These are phyloP conservation scores for Potamarius usumacintae DNA, from an alignment of 2,113 vertebrate species.

Conservation along the genomic window DNA sequence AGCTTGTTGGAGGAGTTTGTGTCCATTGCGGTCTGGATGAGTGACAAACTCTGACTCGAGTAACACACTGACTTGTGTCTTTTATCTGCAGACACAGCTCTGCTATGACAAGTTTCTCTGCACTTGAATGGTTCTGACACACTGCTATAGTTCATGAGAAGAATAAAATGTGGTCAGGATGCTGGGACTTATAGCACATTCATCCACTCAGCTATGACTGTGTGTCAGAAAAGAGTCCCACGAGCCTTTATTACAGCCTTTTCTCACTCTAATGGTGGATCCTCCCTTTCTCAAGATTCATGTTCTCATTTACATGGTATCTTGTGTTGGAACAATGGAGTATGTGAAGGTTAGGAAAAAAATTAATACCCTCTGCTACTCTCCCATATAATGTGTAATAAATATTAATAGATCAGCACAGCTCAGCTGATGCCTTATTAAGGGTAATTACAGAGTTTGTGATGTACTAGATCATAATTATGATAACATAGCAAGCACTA, in stretches of 20 bases:
- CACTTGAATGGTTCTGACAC: conserved; percentile 63
- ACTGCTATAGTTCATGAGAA: conserved; percentile 58
- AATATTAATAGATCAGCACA: conserved; percentile 70
- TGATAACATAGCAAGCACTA: background rate
- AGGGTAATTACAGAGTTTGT: conserved; percentile 2
- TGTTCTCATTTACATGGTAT: conserved; percentile 35
- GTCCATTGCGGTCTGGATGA: conserved; percentile 10
- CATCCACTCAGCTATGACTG: conserved; percentile 71
- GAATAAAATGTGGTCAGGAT: conserved; percentile 67
- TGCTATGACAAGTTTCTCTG: conserved; percentile 61
- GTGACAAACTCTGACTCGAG: conserved; percentile 16
- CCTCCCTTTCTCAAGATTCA: background rate
- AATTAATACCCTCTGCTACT: conserved; percentile 58
- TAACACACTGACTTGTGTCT: conserved; percentile 66
- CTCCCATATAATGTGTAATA: conserved; percentile 61
- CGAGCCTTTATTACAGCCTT: conserved; percentile 64
- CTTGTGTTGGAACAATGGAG: background rate
- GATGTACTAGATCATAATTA: background rate
- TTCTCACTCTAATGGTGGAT: conserved; percentile 39
- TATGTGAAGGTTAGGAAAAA: background rate
- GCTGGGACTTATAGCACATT: conserved; percentile 41
- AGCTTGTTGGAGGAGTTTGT: conserved; percentile 3
- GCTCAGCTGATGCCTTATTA: conserved; percentile 61
- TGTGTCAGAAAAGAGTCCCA: conserved; percentile 66
- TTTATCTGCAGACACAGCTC: conserved; percentile 53